phyloP scores from a whole-genome alignment of 1,140 invertebrate genomes.

The Hirudo medicinalis region DNA sequence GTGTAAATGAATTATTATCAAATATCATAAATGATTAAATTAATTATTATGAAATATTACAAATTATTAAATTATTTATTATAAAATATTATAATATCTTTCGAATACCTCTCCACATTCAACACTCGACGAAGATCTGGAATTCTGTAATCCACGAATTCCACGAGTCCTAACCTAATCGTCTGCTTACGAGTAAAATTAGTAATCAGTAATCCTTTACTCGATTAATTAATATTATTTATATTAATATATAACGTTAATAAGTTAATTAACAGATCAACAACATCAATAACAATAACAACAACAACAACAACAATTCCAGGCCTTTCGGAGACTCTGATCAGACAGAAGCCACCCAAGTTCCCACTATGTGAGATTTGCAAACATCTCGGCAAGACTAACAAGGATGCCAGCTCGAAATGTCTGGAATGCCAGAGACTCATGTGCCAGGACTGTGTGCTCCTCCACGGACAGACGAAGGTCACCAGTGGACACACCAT shows the following conservation, averaged over 20 bases:
- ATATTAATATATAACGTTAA: too few relatives aligned
- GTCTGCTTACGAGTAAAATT: too few relatives aligned
- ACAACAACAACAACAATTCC: conserved; percentile 27
- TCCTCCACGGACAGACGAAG: conserved; percentile 39
- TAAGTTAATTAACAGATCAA: too few relatives aligned
- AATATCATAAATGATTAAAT: background rate
- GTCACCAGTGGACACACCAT: conserved; percentile 39
- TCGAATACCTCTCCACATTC: too few relatives aligned
- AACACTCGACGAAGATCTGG: too few relatives aligned
- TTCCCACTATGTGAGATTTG: conserved; percentile 42
- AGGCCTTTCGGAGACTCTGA: conserved; percentile 37
- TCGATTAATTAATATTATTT: too few relatives aligned
- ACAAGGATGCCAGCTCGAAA: conserved; percentile 39
- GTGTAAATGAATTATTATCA: too few relatives aligned
- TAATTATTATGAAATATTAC: background rate
- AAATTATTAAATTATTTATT: too few relatives aligned
- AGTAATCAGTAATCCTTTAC: too few relatives aligned
- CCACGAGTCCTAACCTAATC: too few relatives aligned
- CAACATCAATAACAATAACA: background rate
- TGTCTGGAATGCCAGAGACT: conserved; percentile 43
- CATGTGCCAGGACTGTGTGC: conserved; percentile 40
- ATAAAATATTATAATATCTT: too few relatives aligned
- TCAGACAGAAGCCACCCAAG: conserved; percentile 36
- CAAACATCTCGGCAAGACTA: conserved; percentile 35
- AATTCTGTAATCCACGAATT: too few relatives aligned